Percentiles rank a stretch among this genome's conserved stretches.
These are phyloP conservation scores for Mactromeris polynyma DNA, from an alignment of 2,888 invertebrate genomes.

Conservation along the genomic window DNA sequence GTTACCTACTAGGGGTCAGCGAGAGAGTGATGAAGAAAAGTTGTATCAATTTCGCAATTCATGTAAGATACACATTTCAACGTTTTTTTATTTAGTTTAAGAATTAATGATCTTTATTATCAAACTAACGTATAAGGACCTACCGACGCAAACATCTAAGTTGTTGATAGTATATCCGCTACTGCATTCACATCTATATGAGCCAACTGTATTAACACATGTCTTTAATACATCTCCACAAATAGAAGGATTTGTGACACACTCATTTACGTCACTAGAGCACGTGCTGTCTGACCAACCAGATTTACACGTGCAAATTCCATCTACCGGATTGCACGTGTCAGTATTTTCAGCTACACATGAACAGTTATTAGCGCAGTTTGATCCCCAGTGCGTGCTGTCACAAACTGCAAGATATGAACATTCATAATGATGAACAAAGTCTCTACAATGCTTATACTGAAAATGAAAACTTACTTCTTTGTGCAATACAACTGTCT, in stretches of 20 bases:
- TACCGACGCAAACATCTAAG: slow-evolving; percentile 51
- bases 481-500: too few relatives aligned
- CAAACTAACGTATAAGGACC: neutral
- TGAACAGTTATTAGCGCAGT: slow-evolving; percentile 53
- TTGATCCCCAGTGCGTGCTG: slow-evolving; percentile 42
- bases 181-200: slow-evolving; percentile 59
- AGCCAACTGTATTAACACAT: slow-evolving; percentile 61
- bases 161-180: slow-evolving; percentile 57
- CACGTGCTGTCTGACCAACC: slow-evolving; percentile 66
- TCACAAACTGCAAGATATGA: slow-evolving; percentile 49
- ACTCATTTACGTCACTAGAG: slow-evolving; percentile 62
- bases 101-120: too few relatives aligned
- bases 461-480: too few relatives aligned
- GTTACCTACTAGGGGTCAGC: too few relatives aligned
- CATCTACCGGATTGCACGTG: slow-evolving; percentile 58
- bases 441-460: too few relatives aligned
- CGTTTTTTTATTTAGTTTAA: too few relatives aligned
- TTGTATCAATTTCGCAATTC: too few relatives aligned
- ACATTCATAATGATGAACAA: neutral
- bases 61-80: too few relatives aligned
- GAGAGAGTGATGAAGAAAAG: too few relatives aligned
- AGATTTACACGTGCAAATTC: slow-evolving; percentile 58
- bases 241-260: slow-evolving; percentile 29
- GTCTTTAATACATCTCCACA: slow-evolving; percentile 52
- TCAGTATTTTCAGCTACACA: slow-evolving; percentile 55